Conservation (phyloP, 2,113 vertebrate genomes). For the Pleuronectes platessa region DNA sequence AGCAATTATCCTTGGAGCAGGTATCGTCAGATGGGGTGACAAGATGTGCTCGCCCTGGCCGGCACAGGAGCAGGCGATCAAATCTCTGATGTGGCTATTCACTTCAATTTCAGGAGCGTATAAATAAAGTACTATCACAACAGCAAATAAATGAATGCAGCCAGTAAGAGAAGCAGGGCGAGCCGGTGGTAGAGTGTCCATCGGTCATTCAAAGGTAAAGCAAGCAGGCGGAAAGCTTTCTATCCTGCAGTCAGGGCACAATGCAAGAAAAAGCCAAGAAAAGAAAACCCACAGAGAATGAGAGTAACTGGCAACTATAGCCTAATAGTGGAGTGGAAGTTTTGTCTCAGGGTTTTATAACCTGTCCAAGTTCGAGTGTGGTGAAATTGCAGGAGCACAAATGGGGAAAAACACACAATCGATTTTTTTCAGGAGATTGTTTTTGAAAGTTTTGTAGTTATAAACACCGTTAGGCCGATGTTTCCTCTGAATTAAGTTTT, state of each 20-base stretch:
- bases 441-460: background rate
- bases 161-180: no score
- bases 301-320: no score
- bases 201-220: no score
- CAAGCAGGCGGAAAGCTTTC: conserved; percentile 18
- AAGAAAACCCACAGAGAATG: no score
- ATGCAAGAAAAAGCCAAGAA: background rate
- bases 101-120: conserved; percentile 37
- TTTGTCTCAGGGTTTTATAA: background rate
- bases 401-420: no score
- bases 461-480: no score
- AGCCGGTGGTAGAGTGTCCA: background rate
- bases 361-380: background rate
- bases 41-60: background rate
- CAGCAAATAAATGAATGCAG: conserved; percentile 11
- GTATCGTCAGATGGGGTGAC: conserved; percentile 8
- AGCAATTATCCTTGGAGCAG: conserved; percentile 65
- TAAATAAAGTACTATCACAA: conserved; percentile 39
- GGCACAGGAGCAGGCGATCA: conserved; percentile 32
- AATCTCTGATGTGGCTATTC: conserved; percentile 43
- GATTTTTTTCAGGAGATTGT: background rate
- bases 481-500: no score
- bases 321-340: background rate
- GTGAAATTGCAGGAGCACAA: background rate
- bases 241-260: background rate